These are phyloP conservation scores for Drosophila trichaetosa DNA, from an alignment of 2,888 invertebrate species.

Conservation along the genomic window DNA sequence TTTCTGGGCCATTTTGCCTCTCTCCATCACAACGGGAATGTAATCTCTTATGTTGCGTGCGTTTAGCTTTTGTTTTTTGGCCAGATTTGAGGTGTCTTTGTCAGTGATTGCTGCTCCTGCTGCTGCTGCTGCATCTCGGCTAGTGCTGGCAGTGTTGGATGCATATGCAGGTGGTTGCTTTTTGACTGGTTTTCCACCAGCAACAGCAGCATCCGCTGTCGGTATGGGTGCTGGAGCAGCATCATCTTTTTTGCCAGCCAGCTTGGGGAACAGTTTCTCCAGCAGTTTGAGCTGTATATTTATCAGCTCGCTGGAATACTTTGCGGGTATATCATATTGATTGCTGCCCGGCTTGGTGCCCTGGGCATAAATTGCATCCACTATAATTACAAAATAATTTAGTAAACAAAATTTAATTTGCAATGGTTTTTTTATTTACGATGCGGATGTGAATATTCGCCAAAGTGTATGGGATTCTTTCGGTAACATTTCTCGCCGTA, in stretches of 20 bases:
- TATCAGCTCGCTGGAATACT: conserved; percentile 86
- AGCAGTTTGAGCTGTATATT: conserved; percentile 88
- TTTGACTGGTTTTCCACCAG: background rate
- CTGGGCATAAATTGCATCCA: conserved; percentile 88
- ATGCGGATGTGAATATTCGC: conserved; percentile 92
- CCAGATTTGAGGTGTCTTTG: conserved; percentile 67
- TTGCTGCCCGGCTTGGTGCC: conserved; percentile 81
- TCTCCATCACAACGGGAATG: conserved; percentile 87
- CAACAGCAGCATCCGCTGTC: background rate
- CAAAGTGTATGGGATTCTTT: conserved; percentile 93
- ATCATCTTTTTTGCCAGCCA: background rate
- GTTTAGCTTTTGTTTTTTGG: conserved; percentile 82
- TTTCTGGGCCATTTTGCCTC: conserved; percentile 88
- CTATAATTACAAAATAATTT: conserved; percentile 83
- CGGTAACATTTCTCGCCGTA: conserved; percentile 93
- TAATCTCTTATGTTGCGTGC: conserved; percentile 83
- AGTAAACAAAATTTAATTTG: background rate
- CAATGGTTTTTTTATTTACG: conserved; percentile 85
- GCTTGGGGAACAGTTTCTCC: conserved; percentile 81
- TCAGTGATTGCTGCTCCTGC: conserved; percentile 26
- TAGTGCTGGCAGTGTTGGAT: conserved; percentile 31
- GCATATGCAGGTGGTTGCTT: conserved; percentile 1
- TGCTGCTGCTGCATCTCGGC: conserved; percentile 15
- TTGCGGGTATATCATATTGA: conserved; percentile 86
- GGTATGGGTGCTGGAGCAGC: conserved; percentile 8